phyloP scores from a whole-genome alignment of 2,113 vertebrate genomes.

The Bubalus kerabau region DNA sequence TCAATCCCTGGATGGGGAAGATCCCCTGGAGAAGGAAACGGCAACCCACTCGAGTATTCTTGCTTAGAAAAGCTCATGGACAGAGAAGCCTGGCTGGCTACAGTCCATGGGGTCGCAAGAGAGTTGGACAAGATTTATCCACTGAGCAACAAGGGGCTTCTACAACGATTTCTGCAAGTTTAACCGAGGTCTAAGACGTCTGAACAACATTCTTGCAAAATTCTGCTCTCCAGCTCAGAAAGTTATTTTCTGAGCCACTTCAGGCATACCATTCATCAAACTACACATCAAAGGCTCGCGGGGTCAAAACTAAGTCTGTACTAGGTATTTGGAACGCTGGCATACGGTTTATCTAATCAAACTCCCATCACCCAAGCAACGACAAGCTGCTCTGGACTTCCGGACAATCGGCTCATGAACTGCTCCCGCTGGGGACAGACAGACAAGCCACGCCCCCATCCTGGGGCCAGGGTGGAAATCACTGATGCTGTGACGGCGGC shows the following conservation, averaged over 20 bases:
- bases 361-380: neutral
- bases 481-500: neutral
- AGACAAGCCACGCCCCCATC: neutral
- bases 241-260: neutral
- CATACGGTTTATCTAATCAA: neutral
- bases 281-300: neutral
- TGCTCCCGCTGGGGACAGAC: neutral
- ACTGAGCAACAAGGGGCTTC: neutral
- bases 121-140: neutral
- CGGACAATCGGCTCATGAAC: neutral
- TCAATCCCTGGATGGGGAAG: neutral
- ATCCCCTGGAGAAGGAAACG: neutral
- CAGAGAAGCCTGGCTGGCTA: neutral
- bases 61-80: neutral
- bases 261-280: neutral
- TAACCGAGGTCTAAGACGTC: neutral
- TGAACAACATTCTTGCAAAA: neutral
- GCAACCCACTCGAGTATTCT: neutral
- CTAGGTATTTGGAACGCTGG: neutral
- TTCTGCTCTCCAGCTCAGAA: neutral
- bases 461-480: rapidly evolving
- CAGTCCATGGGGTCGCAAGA: neutral
- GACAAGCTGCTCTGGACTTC: neutral
- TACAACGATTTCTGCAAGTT: neutral
- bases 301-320: neutral